Base-by-base conservation (phyloP, 2,888 invertebrate species). In the Meghimatium bilineatum region DNA sequence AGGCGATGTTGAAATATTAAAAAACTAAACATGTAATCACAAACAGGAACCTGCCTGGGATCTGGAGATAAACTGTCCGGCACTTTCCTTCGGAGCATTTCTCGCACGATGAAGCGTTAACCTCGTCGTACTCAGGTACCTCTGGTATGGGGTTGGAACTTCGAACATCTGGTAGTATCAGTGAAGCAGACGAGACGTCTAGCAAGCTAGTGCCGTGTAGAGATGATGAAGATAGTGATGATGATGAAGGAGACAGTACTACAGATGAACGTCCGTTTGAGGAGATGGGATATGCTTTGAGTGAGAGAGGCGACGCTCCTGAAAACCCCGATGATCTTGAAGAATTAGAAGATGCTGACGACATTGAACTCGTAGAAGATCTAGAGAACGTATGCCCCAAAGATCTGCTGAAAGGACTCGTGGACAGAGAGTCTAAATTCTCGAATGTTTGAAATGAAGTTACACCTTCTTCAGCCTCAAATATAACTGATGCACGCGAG, bases 1-100 rank as follows among this genome's bases (percentile, higher is more conserved):
- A n/a, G n/a, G n/a, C n/a, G 49, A 49, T 8, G 17, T 8, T 49
- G 49, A 49, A 49, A 17, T 49, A 56, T 23, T 56, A 20, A 12
- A 56, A 23, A 56, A 56, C 20, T 56, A 8, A 17, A 63, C 60
- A 56, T 5, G 26, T 14, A 12, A 29, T 32, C 14, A 74, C 38
- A 76, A 76, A 56, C 34, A 60, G 23, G 44, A 83, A 12, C 85
- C 72, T 86, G 85, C 88, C 88, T 87, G 86, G 83, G 10, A 88
- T 29, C 44, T 88, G 88, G 26, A 87, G 85, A 76, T 87, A 88
- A 72, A 86, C 84, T 60, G 87, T 87, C 81, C 84, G 86, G 49
- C 88, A 88, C 71, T 86, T 87, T 44, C 88, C 88, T 20, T 82
- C 82, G 0, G 85, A 72, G 74, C 88, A 88, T 32, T 87, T 87